Percentiles rank a stretch among this genome's conserved stretches.
phyloP scores from a whole-genome alignment of 2,888 invertebrate genomes.

The Ctenicera cuprea region DNA sequence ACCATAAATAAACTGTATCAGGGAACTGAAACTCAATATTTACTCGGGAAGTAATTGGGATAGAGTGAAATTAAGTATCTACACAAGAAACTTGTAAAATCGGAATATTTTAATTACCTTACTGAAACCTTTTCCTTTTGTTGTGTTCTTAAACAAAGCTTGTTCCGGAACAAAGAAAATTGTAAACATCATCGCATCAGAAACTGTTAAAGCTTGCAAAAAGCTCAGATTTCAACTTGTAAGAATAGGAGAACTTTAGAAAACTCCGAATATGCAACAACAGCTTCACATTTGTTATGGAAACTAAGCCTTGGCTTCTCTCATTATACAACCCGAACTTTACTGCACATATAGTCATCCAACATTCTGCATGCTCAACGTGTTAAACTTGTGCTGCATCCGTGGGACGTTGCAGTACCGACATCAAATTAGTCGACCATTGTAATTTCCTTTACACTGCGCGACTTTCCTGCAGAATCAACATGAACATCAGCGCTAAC shows the following conservation, averaged over 20 bases:
- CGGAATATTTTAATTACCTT: too few relatives aligned
- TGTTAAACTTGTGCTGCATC: constrained; percentile 2
- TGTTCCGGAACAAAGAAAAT: constrained; percentile 4
- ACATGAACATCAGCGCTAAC: neutral
- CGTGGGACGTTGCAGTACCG: constrained; percentile 17
- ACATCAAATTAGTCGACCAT: constrained; percentile 36
- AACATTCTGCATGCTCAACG: constrained; percentile 6
- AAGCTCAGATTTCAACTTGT: neutral
- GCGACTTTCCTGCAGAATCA: constrained; percentile 9
- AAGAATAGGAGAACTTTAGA: neutral
- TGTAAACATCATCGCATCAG: neutral
- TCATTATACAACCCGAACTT: constrained; percentile 1
- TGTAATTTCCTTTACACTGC: constrained; percentile 40
- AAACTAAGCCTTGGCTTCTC: neutral
- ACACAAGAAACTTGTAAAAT: too few relatives aligned
- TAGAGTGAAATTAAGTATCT: too few relatives aligned
- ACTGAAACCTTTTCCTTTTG: too few relatives aligned
- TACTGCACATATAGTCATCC: neutral
- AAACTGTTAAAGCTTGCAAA: neutral
- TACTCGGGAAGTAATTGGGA: too few relatives aligned
- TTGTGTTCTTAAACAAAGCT: neutral
- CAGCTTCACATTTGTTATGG: constrained; percentile 2
- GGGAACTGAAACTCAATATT: too few relatives aligned
- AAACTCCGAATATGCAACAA: neutral
- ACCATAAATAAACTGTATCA: too few relatives aligned